These are phyloP conservation scores for Meteorus cinctellus DNA, from an alignment of 2,888 invertebrate genomes.

Conservation along the genomic window DNA sequence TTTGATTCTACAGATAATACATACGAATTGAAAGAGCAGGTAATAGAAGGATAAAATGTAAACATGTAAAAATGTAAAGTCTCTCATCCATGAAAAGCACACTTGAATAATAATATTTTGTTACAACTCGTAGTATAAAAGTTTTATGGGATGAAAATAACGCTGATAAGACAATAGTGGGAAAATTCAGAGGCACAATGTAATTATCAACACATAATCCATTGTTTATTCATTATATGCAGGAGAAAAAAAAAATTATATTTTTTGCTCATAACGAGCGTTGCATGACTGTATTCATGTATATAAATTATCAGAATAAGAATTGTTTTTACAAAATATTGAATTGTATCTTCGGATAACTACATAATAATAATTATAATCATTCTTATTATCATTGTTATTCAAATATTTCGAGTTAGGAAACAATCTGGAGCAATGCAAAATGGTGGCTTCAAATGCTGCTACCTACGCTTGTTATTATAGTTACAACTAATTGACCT, in stretches of 20 bases:
- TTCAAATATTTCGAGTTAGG: background rate
- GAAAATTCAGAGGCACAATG: background rate
- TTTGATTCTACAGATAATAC: too few relatives aligned
- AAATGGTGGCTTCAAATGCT: constrained; percentile 34
- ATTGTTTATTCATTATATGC: background rate
- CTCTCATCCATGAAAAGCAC: background rate
- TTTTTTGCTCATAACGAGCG: background rate
- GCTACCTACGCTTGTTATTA: constrained; percentile 57
- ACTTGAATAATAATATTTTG: background rate
- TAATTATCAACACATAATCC: background rate
- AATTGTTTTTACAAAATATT: background rate
- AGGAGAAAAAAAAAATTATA: background rate
- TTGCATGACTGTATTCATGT: background rate
- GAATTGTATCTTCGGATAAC: background rate
- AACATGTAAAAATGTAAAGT: background rate
- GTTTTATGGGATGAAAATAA: background rate
- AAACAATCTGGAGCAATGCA: background rate
- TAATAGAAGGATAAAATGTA: too few relatives aligned
- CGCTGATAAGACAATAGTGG: background rate
- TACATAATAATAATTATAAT: background rate
- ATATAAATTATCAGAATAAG: background rate
- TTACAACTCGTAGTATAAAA: background rate
- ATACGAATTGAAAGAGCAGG: too few relatives aligned
- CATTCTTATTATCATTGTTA: background rate
- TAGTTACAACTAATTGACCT: constrained; percentile 61